These are phyloP conservation scores for Cistogaster globosa DNA, from an alignment of 2,888 invertebrate genomes.

Conservation along the genomic window DNA sequence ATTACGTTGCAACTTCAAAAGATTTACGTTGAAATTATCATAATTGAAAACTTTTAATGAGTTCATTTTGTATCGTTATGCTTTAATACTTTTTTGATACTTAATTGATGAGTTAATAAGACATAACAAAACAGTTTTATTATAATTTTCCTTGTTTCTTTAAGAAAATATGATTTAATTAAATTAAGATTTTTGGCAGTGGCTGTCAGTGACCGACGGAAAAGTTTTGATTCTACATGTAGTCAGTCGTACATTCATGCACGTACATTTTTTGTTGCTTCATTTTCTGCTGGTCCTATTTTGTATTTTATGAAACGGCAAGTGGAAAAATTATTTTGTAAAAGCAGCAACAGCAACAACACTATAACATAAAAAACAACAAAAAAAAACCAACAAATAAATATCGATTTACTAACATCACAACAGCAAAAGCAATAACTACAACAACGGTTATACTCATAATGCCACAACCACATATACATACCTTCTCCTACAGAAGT, in stretches of 20 bases:
- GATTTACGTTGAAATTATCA: no score
- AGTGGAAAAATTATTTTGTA: slow-evolving; percentile 37
- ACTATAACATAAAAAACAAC: not conserved
- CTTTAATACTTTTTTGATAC: no score
- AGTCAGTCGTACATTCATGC: no score
- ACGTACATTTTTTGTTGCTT: not conserved
- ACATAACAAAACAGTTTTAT: no score
- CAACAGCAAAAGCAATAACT: slow-evolving; percentile 13
- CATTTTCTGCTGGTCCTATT: slow-evolving; percentile 27
- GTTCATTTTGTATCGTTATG: no score
- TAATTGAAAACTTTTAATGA: no score
- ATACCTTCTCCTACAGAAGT: slow-evolving; percentile 7
- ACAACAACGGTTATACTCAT: slow-evolving; percentile 10
- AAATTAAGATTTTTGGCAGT: slow-evolving; percentile 46
- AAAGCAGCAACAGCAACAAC: slow-evolving; percentile 31
- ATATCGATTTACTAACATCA: slow-evolving; percentile 63
- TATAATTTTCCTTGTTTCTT: slow-evolving; percentile 1
- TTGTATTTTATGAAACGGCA: slow-evolving; percentile 34
- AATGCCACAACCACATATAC: slow-evolving; percentile 37
- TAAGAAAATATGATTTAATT: slow-evolving; percentile 17
- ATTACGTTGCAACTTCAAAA: no score
- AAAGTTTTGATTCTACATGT: slow-evolving; percentile 21
- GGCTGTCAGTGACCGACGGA: slow-evolving; percentile 60
- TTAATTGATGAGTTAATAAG: no score
- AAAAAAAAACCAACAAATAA: slow-evolving; percentile 54